These are phyloP conservation scores for Enhydra lutris DNA, from an alignment of 2,113 vertebrate genomes.

Conservation along the genomic window DNA sequence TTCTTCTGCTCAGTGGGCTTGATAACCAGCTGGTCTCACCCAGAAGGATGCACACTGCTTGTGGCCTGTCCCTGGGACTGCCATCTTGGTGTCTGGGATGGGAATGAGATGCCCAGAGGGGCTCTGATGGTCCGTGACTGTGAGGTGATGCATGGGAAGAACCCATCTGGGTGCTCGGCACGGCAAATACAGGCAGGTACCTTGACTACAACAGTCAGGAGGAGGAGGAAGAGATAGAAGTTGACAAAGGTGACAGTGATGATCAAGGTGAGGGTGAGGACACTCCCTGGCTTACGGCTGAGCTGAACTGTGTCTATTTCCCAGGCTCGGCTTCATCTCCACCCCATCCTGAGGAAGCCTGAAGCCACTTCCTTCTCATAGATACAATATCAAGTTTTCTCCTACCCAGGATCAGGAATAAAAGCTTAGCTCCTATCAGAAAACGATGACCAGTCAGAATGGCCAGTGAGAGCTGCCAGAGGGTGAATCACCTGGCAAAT, in stretches of 20 bases:
- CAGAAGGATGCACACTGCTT: background rate
- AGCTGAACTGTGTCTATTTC: background rate
- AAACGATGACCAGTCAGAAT: background rate
- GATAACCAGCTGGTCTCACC: background rate
- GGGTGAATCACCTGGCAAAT: background rate
- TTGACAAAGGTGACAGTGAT: no score
- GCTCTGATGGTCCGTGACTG: fast-evolving
- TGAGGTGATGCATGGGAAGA: background rate
- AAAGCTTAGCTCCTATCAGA: background rate
- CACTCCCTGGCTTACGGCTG: background rate
- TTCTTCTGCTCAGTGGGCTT: background rate
- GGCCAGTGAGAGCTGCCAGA: background rate
- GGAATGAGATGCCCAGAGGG: background rate
- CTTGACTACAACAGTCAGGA: fast-evolving
- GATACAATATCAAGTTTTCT: background rate
- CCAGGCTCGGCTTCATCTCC: background rate
- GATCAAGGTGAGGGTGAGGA: background rate
- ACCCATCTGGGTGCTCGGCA: background rate
- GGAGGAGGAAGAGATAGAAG: no score
- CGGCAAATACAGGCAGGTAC: fast-evolving
- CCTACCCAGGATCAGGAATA: background rate
- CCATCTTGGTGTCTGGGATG: fast-evolving
- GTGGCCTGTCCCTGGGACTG: fast-evolving
- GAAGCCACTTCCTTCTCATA: background rate
- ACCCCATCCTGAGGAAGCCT: background rate